Conservation (phyloP, 2,888 invertebrate genomes). For the Sphinx pinastri region DNA sequence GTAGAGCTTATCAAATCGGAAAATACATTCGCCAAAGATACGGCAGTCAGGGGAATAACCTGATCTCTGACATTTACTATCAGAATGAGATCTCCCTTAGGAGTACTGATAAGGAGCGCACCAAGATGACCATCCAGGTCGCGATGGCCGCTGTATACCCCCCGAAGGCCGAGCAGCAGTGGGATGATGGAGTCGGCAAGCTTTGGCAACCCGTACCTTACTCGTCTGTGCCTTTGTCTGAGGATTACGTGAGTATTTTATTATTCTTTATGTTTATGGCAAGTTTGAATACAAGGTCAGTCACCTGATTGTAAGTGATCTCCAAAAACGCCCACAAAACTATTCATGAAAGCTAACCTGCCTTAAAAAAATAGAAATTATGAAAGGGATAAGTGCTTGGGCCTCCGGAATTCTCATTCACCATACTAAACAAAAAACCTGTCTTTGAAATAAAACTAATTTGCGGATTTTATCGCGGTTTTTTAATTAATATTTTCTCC, state of each 20-base stretch:
- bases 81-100: slow-evolving; percentile 63
- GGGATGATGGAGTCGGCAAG: slow-evolving; percentile 69
- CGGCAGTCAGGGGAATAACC: slow-evolving; percentile 52
- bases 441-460: no score
- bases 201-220: slow-evolving; percentile 78
- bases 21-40: slow-evolving; percentile 66
- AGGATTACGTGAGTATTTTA: slow-evolving; percentile 69
- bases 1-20: slow-evolving; percentile 65
- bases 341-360: no score
- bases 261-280: slow-evolving; percentile 11
- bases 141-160: slow-evolving; percentile 74
- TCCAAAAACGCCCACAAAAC: no score
- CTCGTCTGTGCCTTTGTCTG: slow-evolving; percentile 59
- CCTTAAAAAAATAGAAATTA: no score
- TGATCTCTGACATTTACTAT: slow-evolving; percentile 65
- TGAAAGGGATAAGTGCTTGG: no score
- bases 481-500: no score
- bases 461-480: no score
- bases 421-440: no score
- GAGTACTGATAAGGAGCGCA: slow-evolving; percentile 75
- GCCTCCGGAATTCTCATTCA: no score
- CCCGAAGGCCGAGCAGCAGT: slow-evolving; percentile 69
- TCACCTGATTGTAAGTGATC: no score
- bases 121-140: slow-evolving; percentile 72
- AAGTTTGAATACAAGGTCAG: no score